Evolutionary conservation across 2,888 invertebrate species (phyloP), one percentile per base, ranked within the genome.

Genomic region (Spicauda simplicius): DNA sequence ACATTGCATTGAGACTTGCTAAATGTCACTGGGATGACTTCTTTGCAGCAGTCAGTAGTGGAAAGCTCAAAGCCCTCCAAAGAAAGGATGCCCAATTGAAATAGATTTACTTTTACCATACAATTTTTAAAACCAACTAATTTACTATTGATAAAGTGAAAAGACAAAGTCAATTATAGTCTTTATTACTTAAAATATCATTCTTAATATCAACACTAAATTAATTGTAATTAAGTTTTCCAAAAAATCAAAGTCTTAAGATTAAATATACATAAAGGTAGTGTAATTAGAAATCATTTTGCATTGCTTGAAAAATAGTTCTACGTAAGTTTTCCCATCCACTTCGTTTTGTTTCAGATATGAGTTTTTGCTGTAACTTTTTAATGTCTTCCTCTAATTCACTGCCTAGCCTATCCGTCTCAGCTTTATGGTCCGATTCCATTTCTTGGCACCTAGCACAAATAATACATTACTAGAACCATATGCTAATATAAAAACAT

Each of bases 231-330:
- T 25, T 12, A 4, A 14, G 41, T 3, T 1, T 14, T 41, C 10
- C 14, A 14, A 41, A 14, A 12, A 12, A 14, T 41, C 14, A 41
- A 41, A 14, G 7, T 30, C 3, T 5, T 5, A 5, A 7, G 7
- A 30, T 5, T 30, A 30, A 41, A 10, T 41, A 7, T 8, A 7
- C 10, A 12, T n/a, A 45, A 48, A 25, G n/a, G 1, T 14, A 50
- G 14, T 52, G 2, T 57, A 61, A 69, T 79, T 81, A 88, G 73
- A 86, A 81, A 75, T 88, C 86, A 83, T 87, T 87, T 70, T 89
- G 84, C 85, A 91, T 87, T 79, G 85, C 84, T 77, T 88, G 83
- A 70, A 87, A 83, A 65, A 91, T 84, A 16, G 85, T 85, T 77
- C 84, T 81, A 1, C 83, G 80, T 52, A 92, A 73, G 18, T 81